Conservation (phyloP, 2,888 invertebrate genomes). For the Euspilapteryx auroguttella region DNA sequence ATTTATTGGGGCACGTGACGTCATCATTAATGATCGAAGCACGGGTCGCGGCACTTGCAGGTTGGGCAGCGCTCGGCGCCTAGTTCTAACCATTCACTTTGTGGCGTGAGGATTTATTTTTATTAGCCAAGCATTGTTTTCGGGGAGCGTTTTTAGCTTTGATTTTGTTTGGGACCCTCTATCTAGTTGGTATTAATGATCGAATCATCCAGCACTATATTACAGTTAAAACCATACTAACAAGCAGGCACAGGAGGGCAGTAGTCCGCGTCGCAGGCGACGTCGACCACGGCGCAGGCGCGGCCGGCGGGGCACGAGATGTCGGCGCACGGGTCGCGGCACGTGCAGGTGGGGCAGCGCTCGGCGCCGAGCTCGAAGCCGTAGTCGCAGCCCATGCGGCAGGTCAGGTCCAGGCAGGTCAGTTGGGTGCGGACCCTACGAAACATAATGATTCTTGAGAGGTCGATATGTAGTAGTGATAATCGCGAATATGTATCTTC, state of each 20-base stretch:
- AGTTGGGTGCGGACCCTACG: conserved; percentile 59
- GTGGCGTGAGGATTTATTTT: no score
- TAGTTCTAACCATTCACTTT: no score
- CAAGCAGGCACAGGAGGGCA: conserved; percentile 86
- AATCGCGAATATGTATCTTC: no score
- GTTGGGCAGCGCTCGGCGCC: conserved; percentile 74
- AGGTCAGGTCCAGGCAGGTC: conserved; percentile 73
- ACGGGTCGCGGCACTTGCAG: conserved; percentile 82
- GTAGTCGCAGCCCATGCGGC: conserved; percentile 83
- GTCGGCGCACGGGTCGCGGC: conserved; percentile 77
- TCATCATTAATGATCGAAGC: no score
- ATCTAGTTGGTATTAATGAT: no score
- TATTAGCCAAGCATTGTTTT: no score
- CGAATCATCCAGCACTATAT: no score
- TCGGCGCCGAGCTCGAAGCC: conserved; percentile 73
- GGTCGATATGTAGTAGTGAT: no score
- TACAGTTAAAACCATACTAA: no score
- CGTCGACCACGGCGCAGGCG: conserved; percentile 80
- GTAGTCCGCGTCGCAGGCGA: conserved; percentile 82
- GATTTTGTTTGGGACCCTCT: no score
- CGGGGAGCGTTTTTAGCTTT: no score
- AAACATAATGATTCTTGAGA: no score
- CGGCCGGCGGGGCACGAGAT: conserved; percentile 68
- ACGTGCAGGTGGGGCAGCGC: conserved; percentile 79
- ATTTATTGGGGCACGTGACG: conserved; percentile 65